Base-by-base conservation (phyloP, 2,888 invertebrate species). In the Drosophila subquinaria region DNA sequence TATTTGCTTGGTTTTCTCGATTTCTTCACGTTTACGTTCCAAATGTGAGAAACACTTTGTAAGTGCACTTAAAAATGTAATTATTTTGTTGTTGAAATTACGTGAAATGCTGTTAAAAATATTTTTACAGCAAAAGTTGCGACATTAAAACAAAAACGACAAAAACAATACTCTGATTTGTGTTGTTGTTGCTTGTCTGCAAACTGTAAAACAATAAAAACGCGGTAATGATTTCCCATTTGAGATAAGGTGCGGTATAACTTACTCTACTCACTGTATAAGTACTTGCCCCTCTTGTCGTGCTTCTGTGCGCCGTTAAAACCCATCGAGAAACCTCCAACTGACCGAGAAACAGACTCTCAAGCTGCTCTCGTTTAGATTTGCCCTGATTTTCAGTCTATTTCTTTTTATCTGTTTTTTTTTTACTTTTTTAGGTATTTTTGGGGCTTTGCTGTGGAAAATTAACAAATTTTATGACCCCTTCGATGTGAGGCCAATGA, bases 151-250 rank as follows among this genome's bases (percentile, higher is more conserved):
- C 67, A 57, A 56, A 10, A 70, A 50, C 53, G 42, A 56, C 42
- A 55, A 40, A 23, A 50, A 59, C 10, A 65, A 13, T 45, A 55
- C 59, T 42, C 50, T 35, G 56, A 57, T 57, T 57, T 57, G 30
- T 35, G 42, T 70, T 81, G 67, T 69, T 79, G 69, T 70, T 83
- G 79, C 73, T 73, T 77, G 76, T 84, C 76, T 82, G 83, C 70
- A 59, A 79, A 74, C 82, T 81, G 81, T 74, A 73, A 81, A 76
- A 79, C 87, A 81, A 87, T 89, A 82, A 88, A 84, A 82, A 80
- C 61, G 75, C 79, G 69, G 73, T 88, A 87, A 88, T 88, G 86
- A 87, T 87, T 87, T 89, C 86, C 76, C 90, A 87, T 87, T 88
- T 71, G 76, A 87, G 86, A 87, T 87, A 87, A 89, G 90, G 82